A percentile compares a stretch with the other conserved stretches of the same genome.
Conservation (phyloP, 2,888 invertebrate species). For the Deroplatys truncata region DNA sequence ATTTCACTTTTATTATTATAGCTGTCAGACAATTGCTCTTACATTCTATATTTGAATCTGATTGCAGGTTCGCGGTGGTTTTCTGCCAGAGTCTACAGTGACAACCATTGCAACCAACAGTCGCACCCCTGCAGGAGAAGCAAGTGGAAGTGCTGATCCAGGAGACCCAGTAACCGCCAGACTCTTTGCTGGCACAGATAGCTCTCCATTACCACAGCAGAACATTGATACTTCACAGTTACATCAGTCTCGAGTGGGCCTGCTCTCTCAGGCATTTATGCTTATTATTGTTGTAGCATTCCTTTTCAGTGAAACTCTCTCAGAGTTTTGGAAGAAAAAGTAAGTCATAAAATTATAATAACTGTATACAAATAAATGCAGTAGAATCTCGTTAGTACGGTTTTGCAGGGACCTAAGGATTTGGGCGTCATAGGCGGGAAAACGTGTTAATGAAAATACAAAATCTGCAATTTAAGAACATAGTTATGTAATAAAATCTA, state of each 20-base stretch:
- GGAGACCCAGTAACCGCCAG: slow-evolving; percentile 48
- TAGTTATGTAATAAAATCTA: too few species aligned
- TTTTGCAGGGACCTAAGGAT: too few species aligned
- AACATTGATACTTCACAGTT: slow-evolving; percentile 78
- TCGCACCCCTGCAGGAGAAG: slow-evolving; percentile 40
- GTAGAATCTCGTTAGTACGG: too few species aligned
- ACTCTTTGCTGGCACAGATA: slow-evolving; percentile 31
- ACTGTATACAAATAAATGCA: not conserved
- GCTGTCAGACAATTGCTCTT: too few species aligned
- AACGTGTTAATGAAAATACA: too few species aligned
- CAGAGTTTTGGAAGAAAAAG: slow-evolving; percentile 92
- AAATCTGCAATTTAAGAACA: too few species aligned
- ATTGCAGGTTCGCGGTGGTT: slow-evolving; percentile 74
- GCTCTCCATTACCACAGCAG: slow-evolving; percentile 39
- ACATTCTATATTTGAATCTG: not conserved
- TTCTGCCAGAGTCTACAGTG: slow-evolving; percentile 65
- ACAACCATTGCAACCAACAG: slow-evolving; percentile 52
- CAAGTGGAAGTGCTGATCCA: slow-evolving; percentile 37
- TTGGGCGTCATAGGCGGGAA: too few species aligned
- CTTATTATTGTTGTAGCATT: slow-evolving; percentile 84
- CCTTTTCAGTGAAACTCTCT: slow-evolving; percentile 84
- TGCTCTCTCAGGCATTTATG: slow-evolving; percentile 87
- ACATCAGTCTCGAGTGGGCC: slow-evolving; percentile 84
- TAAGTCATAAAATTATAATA: slow-evolving; percentile 45
- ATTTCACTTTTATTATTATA: too few species aligned